Evolutionary conservation across 92 coral and sea anemone species (phyloP), one percentile per base, ranked within the genome.

Genomic region (Parazoanthus atlanticus): DNA sequence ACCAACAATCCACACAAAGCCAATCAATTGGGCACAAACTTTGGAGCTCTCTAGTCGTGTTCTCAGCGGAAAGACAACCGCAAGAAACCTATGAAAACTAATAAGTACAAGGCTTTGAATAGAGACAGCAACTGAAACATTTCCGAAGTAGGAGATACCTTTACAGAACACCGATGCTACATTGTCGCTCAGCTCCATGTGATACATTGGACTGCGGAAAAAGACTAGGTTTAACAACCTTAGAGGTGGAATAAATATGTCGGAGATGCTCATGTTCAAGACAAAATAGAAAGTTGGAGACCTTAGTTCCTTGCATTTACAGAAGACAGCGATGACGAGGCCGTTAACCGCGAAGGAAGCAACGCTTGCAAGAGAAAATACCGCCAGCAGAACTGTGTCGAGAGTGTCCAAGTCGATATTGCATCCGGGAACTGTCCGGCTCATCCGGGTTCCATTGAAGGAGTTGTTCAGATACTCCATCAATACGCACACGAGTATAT

Each of bases 191-290:
- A 84, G 30, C 13, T 19, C 43, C 29, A 70, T 26, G 65, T 84
- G 87, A 64, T 67, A 69, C 41, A 41, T 69, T 12, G 65, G 58
- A 19, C 87, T 84, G 19, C 78, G 78, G 19, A 70, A 84, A 28
- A 69, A 46, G 25, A 84, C 26, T 2, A 84, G 13, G 41, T 33
- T 40, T 15, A 84, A 16, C 10, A 84, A 34, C 4, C 78, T 40
- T 16, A 84, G 40, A 2, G 67, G 28, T 1, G 87, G 87, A 19
- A 84, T 10, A 32, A 84, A 84, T 67, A 46, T 46, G 40, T 84
- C 87, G 5, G 87, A 84, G 61, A 84, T 70, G 64, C 87, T 84
- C 87, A 84, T 84, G 61, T 70, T 84, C 11, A 84, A 46, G 16
- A 43, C 87, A 8, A 84, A 84, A 46, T 19, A 84, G 73, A 84